Conservation (phyloP, 2,888 invertebrate species). For the Zhuqinia jingwanae region DNA sequence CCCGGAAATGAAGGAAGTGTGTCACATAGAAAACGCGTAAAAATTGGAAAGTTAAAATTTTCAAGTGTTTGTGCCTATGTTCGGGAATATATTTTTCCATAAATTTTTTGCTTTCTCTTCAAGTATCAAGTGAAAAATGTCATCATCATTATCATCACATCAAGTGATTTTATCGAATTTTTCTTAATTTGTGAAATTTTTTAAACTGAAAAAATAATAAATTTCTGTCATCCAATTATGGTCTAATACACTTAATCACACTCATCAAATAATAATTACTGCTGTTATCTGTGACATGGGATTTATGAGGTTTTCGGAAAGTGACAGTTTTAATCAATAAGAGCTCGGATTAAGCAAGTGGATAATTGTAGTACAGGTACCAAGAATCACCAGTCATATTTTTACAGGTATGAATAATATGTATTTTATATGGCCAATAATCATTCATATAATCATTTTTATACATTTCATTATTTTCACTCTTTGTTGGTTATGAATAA, state of each 20-base stretch:
- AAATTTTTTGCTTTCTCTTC: conserved; percentile 26
- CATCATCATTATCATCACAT: conserved; percentile 3
- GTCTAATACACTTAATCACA: neutral
- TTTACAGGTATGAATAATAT: conserved; percentile 34
- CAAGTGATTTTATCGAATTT: neutral
- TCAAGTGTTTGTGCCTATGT: conserved; percentile 17
- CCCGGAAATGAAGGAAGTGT: conserved; percentile 72
- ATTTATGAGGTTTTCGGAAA: conserved; percentile 54
- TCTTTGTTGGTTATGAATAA: neutral
- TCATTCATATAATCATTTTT: neutral
- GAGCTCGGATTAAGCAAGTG: conserved; percentile 19
- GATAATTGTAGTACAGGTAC: neutral
- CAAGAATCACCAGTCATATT: conserved; percentile 1
- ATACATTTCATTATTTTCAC: conserved; percentile 19
- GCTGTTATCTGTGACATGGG: conserved; percentile 45
- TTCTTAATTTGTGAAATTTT: neutral
- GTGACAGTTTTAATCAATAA: conserved; percentile 52
- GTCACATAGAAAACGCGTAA: conserved; percentile 55
- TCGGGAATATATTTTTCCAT: conserved; percentile 25
- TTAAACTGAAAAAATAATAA: neutral
- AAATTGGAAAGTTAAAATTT: conserved; percentile 34
- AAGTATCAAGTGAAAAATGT: neutral
- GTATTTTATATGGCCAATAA: neutral
- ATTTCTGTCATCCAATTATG: conserved; percentile 11
- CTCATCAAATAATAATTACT: neutral